These are phyloP conservation scores for Yponomeuta plumbellus DNA, from an alignment of 2,888 invertebrate genomes.

Conservation along the genomic window DNA sequence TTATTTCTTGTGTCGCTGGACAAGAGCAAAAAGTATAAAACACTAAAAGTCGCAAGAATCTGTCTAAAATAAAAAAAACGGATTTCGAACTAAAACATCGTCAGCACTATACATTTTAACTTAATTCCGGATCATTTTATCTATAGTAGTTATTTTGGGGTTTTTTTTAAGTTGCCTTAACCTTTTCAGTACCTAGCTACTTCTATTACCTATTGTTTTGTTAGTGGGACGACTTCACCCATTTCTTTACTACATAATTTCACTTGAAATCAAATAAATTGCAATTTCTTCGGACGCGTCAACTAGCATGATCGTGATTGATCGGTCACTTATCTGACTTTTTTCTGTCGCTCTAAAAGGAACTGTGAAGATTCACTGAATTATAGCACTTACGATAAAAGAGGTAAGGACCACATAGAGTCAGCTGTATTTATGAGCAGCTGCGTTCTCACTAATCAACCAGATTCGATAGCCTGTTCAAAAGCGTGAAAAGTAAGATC, in stretches of 20 bases:
- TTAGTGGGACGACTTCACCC: neutral
- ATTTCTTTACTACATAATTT: neutral
- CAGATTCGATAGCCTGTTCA: neutral
- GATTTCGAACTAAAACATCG: too few species aligned
- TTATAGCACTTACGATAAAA: neutral
- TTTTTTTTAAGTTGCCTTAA: too few species aligned
- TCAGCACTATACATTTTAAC: too few species aligned
- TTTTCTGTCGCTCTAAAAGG: neutral
- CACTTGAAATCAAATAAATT: neutral
- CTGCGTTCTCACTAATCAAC: constrained; percentile 4
- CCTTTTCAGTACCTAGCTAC: too few species aligned
- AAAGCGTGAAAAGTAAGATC: constrained; percentile 5
- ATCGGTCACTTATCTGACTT: neutral
- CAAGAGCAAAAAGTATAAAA: too few species aligned
- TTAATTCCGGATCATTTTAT: too few species aligned
- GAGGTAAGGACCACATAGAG: neutral
- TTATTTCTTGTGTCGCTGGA: too few species aligned
- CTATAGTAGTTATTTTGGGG: too few species aligned
- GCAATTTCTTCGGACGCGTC: neutral
- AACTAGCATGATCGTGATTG: neutral
- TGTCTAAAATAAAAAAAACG: too few species aligned
- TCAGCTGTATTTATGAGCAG: neutral
- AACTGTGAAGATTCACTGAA: neutral
- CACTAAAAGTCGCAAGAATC: too few species aligned
- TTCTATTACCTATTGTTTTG: too few species aligned